These are phyloP conservation scores for Ennomos quercinarius DNA, from an alignment of 2,888 invertebrate genomes.

Conservation along the genomic window DNA sequence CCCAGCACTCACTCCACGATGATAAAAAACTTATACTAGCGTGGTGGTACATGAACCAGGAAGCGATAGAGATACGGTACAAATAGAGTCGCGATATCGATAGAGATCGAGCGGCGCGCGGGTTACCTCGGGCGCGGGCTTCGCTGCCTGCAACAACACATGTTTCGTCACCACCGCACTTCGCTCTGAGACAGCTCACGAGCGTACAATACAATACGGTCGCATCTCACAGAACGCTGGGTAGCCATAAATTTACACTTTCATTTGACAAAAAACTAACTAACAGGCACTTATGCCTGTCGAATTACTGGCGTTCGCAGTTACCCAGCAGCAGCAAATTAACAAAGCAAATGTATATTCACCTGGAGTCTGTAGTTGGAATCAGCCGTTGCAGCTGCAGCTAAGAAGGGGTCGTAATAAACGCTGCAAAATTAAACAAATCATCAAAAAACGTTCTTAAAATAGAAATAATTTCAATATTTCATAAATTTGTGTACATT, in stretches of 20 bases:
- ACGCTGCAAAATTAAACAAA: conserved; percentile 88
- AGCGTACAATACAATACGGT: not conserved
- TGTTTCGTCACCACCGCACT: conserved; percentile 55
- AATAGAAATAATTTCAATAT: not conserved
- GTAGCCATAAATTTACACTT: too few species aligned
- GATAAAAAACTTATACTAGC: conserved; percentile 75
- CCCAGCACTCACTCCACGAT: conserved; percentile 82
- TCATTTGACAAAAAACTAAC: too few species aligned
- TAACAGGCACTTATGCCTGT: too few species aligned
- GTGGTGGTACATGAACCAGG: conserved; percentile 78
- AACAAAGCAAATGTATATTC: conserved; percentile 56
- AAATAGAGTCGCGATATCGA: conserved; percentile 65
- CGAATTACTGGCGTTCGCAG: too few species aligned
- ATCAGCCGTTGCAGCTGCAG: conserved; percentile 94
- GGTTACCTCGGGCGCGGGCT: conserved; percentile 89
- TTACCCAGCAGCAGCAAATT: not conserved
- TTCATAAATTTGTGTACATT: conserved; percentile 7
- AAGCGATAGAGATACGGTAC: conserved; percentile 81
- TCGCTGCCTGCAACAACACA: conserved; percentile 89
- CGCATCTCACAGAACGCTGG: not conserved
- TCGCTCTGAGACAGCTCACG: conserved; percentile 2
- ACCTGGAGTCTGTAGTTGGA: conserved; percentile 97
- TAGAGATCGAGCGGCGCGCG: conserved; percentile 56
- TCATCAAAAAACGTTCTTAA: conserved; percentile 17
- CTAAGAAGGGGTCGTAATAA: conserved; percentile 98